These are phyloP conservation scores for Porites rus DNA, from an alignment of 92 coral and sea anemone genomes.

Conservation along the genomic window DNA sequence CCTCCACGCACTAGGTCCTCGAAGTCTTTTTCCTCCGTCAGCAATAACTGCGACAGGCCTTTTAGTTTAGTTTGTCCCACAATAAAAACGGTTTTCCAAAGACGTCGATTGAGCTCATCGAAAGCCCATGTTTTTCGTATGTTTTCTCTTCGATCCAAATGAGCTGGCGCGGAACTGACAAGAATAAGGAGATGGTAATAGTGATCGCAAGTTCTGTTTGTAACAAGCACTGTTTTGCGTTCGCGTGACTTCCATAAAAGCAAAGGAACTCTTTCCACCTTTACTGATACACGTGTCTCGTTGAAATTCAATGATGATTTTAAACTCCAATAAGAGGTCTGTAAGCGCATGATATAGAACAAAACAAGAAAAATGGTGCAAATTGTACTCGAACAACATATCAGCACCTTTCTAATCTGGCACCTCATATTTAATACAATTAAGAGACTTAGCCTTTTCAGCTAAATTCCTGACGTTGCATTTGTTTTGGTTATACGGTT, in stretches of 20 bases:
- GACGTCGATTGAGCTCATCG: not conserved
- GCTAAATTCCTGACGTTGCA: too few species aligned
- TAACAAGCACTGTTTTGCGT: not conserved
- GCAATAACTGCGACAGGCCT: not conserved
- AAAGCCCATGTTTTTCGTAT: constrained; percentile 65
- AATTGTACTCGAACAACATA: not conserved
- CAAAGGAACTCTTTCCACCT: not conserved
- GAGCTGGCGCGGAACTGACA: constrained; percentile 52
- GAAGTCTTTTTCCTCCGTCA: constrained; percentile 36
- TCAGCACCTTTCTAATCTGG: not conserved
- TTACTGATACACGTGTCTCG: not conserved
- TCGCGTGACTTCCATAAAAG: not conserved
- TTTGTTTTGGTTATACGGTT: too few species aligned
- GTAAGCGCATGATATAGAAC: not conserved
- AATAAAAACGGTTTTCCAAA: constrained; percentile 60
- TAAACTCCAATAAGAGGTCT: not conserved
- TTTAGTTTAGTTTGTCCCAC: constrained; percentile 24
- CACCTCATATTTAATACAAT: not conserved
- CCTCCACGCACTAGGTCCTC: constrained; percentile 45
- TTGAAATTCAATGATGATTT: not conserved
- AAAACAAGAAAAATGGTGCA: not conserved
- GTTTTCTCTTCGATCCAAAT: constrained; percentile 43
- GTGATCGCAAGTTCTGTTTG: not conserved
- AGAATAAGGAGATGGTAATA: constrained; percentile 27
- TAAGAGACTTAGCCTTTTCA: not conserved